A percentile compares a stretch with the other conserved stretches of the same genome.
Conservation (phyloP, 2,113 vertebrate species). For the Notarius quadriscutis region DNA sequence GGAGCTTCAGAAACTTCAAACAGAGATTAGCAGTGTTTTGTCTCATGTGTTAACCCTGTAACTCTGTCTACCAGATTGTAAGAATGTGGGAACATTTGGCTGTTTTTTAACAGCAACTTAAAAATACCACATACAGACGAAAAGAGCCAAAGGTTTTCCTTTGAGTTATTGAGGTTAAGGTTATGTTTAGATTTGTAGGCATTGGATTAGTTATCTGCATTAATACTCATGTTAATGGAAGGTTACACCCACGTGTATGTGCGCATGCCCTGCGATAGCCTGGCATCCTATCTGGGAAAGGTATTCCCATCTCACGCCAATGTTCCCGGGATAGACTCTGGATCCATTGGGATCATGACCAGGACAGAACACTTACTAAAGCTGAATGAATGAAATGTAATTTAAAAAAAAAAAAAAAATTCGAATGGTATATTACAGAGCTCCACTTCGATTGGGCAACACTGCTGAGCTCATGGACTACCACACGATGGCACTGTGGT, state of each 20-base stretch:
- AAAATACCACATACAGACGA: not conserved
- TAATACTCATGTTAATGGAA: not conserved
- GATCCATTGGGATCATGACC: not conserved
- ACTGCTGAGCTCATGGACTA: not conserved
- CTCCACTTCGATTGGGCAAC: not conserved
- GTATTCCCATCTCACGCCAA: not conserved
- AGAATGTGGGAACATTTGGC: not conserved
- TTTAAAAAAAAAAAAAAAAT: too few relatives aligned
- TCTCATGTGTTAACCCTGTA: not conserved
- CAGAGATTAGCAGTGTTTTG: not conserved
- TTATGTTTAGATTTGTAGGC: not conserved
- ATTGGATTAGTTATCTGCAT: not conserved
- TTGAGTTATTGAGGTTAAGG: not conserved
- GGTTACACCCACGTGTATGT: not conserved
- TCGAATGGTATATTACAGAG: not conserved
- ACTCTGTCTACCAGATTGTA: not conserved
- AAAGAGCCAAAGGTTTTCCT: not conserved
- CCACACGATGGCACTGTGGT: constrained; percentile 53
- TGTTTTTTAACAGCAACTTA: not conserved
- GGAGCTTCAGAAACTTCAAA: not conserved
- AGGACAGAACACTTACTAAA: not conserved
- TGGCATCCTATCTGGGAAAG: not conserved
- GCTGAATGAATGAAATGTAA: not conserved
- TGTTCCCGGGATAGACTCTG: not conserved
- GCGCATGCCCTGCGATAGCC: not conserved